These are phyloP conservation scores for Corvus hawaiiensis DNA, from an alignment of 2,113 vertebrate species.

Conservation along the genomic window DNA sequence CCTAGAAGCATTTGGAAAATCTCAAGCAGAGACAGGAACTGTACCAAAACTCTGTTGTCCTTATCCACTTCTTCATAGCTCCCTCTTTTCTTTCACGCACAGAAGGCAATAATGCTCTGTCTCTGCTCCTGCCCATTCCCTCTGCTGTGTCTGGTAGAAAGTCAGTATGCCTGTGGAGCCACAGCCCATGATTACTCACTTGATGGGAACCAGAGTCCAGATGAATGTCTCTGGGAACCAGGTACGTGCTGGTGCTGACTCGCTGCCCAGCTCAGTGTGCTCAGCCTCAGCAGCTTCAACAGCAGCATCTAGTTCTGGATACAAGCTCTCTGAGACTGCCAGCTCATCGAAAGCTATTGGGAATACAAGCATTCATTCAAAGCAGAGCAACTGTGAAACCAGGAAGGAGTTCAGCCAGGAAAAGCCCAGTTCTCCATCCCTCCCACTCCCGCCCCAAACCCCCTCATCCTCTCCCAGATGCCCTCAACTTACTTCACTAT, in stretches of 20 bases:
- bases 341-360: not conserved
- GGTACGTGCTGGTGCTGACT: not conserved
- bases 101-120: not conserved
- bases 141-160: not conserved
- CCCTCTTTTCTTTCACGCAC: not conserved
- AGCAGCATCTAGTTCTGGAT: not conserved
- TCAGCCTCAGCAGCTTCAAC: not conserved
- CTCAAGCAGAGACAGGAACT: not conserved
- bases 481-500: not conserved
- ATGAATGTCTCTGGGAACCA: conserved; percentile 65
- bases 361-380: not conserved
- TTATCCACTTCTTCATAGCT: not conserved
- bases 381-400: not conserved
- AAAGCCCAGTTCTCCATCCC: not conserved
- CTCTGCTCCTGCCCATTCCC: not conserved
- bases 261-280: not conserved
- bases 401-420: not conserved
- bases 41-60: not conserved
- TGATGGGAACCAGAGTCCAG: conserved; percentile 45
- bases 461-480: not conserved
- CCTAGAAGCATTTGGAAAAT: not conserved
- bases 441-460: not conserved
- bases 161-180: not conserved
- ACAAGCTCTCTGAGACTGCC: not conserved
- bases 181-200: conserved; percentile 10